A percentile compares a stretch with the other conserved stretches of the same genome.
These are phyloP conservation scores for Pristionchus exspectatus DNA, from an alignment of 2,888 invertebrate species.

Conservation along the genomic window DNA sequence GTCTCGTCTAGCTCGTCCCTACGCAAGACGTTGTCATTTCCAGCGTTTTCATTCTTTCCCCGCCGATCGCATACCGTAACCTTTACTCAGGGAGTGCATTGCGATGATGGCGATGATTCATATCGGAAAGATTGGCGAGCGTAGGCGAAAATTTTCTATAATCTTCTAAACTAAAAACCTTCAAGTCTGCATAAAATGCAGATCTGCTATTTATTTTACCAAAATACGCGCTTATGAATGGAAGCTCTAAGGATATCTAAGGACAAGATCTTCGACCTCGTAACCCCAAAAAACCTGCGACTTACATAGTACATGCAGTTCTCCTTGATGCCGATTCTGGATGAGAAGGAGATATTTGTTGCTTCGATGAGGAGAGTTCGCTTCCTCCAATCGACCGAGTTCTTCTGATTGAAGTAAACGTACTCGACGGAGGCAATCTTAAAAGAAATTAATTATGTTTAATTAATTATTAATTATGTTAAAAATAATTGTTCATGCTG, in stretches of 20 bases:
- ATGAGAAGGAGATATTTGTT: conserved; percentile 91
- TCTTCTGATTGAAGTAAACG: conserved; percentile 92
- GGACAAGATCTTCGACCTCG: too few relatives aligned
- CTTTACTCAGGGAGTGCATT: not conserved
- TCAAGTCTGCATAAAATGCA: too few relatives aligned
- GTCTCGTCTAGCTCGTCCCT: not conserved
- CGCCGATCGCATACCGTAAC: not conserved
- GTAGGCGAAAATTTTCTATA: too few relatives aligned
- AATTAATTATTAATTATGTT: not conserved
- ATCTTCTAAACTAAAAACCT: too few relatives aligned
- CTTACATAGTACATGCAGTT: conserved; percentile 91
- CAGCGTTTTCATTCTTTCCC: not conserved
- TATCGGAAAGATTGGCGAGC: not conserved
- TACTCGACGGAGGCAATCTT: conserved; percentile 94
- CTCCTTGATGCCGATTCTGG: conserved; percentile 90
- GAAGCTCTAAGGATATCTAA: too few relatives aligned
- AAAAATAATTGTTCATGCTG: not conserved
- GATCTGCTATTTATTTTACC: too few relatives aligned
- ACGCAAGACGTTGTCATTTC: not conserved
- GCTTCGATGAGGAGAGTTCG: conserved; percentile 89
- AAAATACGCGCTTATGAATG: too few relatives aligned
- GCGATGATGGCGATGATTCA: not conserved
- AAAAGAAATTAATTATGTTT: conserved; percentile 57
- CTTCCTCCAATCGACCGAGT: conserved; percentile 88
- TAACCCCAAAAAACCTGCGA: conserved; percentile 69